Conservation (phyloP, 1,140 invertebrate species). For the Bathynomus jamesi region DNA sequence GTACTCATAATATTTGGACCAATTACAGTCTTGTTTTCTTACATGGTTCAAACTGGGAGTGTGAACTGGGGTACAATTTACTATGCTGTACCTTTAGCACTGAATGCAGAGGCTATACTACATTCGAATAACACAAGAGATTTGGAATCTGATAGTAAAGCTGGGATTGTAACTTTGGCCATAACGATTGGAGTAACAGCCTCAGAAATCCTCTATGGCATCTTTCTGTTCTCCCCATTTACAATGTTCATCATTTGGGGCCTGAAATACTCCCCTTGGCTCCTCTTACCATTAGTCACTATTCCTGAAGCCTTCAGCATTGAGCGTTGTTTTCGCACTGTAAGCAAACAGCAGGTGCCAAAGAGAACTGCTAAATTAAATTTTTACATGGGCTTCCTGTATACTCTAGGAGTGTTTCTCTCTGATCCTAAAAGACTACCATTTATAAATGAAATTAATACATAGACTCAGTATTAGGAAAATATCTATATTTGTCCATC, state of each 20-base stretch:
- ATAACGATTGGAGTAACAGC: constrained; percentile 84
- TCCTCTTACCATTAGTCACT: constrained; percentile 78
- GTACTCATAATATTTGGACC: constrained; percentile 90
- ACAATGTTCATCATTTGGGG: constrained; percentile 73
- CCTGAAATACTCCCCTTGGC: constrained; percentile 59
- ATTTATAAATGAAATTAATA: constrained; percentile 4
- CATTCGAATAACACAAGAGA: constrained; percentile 92
- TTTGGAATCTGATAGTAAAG: constrained; percentile 70
- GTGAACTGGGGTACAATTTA: constrained; percentile 78
- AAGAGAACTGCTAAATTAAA: constrained; percentile 82
- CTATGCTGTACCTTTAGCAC: constrained; percentile 83
- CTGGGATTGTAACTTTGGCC: constrained; percentile 83
- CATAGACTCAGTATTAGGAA: too few relatives aligned
- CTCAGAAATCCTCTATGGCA: constrained; percentile 82
- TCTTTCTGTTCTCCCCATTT: constrained; percentile 84
- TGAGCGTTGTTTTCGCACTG: constrained; percentile 76
- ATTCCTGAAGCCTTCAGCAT: constrained; percentile 78
- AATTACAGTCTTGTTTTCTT: constrained; percentile 87
- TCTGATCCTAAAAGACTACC: constrained; percentile 27
- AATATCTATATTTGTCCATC: too few relatives aligned
- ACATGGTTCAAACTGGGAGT: constrained; percentile 79
- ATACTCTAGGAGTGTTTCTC: constrained; percentile 29
- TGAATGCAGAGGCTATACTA: constrained; percentile 90
- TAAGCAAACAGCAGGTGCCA: constrained; percentile 70
- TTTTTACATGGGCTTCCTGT: constrained; percentile 69